Evolutionary conservation across 1,140 invertebrate genomes (phyloP), one percentile per base, ranked within the genome.

Genomic region (Bradynema listronoti): DNA sequence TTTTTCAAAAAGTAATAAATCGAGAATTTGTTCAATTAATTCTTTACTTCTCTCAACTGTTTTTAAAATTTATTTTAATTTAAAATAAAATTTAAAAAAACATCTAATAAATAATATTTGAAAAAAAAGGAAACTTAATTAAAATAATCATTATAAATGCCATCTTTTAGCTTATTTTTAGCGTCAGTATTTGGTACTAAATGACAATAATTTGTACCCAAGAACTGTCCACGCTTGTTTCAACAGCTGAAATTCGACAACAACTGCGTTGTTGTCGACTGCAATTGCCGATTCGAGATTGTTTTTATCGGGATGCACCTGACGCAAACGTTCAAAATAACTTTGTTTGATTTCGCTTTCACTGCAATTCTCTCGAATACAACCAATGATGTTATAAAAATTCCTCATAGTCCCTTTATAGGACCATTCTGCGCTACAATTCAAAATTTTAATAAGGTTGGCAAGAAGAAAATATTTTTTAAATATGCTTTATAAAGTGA

Each of bases 291-390:
- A n/a, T n/a, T n/a, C n/a, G n/a, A n/a, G n/a, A n/a, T n/a, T 34
- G 27, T 42, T 58, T 51, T 63, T 61, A 22, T 61, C 59, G n/a
- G 59, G 59, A 50, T 61, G 59, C 11, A 54, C n/a, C 4, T 19
- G 27, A 14, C 57, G 62, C 9, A 61, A 30, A n/a, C 34, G 46
- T 33, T 41, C 36, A 33, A 63, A 62, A 50, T 61, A 61, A 1
- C 32, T 49, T 34, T 61, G 55, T 63, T 63, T 61, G 19, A 61
- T 27, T 27, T 63, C 33, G 19, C 32, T 25, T 5, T 7, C 27
- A 6, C 16, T 22, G 27, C 16, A 19, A 19, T 61, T 42, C 41
- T 61, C 29, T 32, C 3, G 24, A 25, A n/a, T 41, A 32, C 34
- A 54, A n/a, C 32, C 22, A 5, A 60, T 30, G 2, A 60, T 19